Base-by-base conservation (phyloP, 1,140 invertebrate species). In the Sipha flava region DNA sequence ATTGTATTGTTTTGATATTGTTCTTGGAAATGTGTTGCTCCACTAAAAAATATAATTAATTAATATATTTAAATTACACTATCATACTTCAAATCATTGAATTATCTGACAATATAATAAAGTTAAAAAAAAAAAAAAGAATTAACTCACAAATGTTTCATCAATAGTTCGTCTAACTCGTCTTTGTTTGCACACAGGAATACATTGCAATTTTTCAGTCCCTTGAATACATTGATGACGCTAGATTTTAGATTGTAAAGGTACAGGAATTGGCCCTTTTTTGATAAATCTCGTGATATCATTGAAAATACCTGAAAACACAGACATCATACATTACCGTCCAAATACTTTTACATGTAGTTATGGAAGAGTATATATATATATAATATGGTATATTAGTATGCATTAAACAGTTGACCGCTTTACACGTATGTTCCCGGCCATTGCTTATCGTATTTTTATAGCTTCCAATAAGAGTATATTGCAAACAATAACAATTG, bases 241-340 rank as follows among this genome's bases (percentile, higher is more conserved):
- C 91, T 92, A 0, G 92, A 91, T 83, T 93, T 94, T 12, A 94
- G 85, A 84, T 93, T 93, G 84, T 90, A 94, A 84, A 94, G 93
- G 83, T 93, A 90, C 2, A 94, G 85, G 10, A 90, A 88, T 85
- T 94, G 93, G 7, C 88, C 87, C n/a, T 92, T 86, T 59, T 85
- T 85, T 29, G 90, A 88, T 83, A 94, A 94, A 85, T 94, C 92
- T 62, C 88, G 88, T 1, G 90, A 91, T n/a, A 84, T 57, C 64
- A 83, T 80, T 66, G 83, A 82, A 54, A 84, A 83, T 40, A 83
- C 82, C 83, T 84, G 79, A 18, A 80, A 45, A 47, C 10, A 26
- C 45, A 40, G 5, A 40, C 10, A 40, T 6, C 37, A 40, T 40
- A 40, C 23, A 21, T 16, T 62, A 10, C 7, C 2, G n/a, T n/a